Evolutionary conservation across 2,797 vertebrate genomes (phyloP), one percentile per base, ranked within the genome.

Genomic region (Xyrichtys novacula): DNA sequence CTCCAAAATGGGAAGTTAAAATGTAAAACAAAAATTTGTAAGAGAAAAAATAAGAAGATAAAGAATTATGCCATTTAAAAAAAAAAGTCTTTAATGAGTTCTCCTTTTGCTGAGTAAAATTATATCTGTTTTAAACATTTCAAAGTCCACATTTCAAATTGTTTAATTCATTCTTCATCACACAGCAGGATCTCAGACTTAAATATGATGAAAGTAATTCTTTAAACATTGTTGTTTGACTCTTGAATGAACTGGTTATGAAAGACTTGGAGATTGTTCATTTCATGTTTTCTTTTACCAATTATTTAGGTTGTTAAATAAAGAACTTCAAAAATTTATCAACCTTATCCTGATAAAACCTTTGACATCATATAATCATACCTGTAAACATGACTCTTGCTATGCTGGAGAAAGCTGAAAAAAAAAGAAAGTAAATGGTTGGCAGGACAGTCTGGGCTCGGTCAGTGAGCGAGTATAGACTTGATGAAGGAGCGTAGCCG

Each of bases 401-500:
- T 31, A 31, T 31, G 7, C 1, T 11, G 11, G 11, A 32, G 2
- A 32, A 32, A 32, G 31, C n/a, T n/a, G n/a, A n/a, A 9, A 32
- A 12, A 12, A 12, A 12, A 34, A 34, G 14, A 34, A 12, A 34
- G 11, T 3, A 11, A 9, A 1, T 12, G 7, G 32, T 12, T 34
- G 11, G 10, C 11, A 14, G 32, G 32, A 9, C 32, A 11, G 32
- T 34, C 11, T 11, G 32, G 1, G 15, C 0, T 39, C 38, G 3
- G 29, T 91, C 83, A 91, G 60, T 84, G 63, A 14, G 40, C 5
- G 3, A 94, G 57, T 0, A 75, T 3, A 4, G 91, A 87, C 84
- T 82, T 92, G 19, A 95, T 8, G 23, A 90, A 91, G 15, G 92
- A 81, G 4, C 93, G 84, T 29, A 96, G 78, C 22, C 87, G 85